Evolutionary conservation across 2,113 vertebrate genomes (phyloP).

Genomic region (Manacus vitellinus): DNA sequence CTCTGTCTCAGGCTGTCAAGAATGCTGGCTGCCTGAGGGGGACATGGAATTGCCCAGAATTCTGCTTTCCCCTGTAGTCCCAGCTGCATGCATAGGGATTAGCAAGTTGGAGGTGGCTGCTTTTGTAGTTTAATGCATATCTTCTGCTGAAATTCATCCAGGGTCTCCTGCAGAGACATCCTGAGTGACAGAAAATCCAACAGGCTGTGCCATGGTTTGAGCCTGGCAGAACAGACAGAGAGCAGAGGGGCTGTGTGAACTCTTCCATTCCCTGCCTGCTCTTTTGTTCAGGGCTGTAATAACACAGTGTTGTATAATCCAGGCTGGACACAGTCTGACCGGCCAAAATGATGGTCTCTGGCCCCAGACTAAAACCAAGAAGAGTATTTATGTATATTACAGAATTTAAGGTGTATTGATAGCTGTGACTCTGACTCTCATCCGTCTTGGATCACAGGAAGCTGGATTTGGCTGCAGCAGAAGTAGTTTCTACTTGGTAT

Average conservation of each 20-base stretch:
- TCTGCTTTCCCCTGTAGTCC: background rate
- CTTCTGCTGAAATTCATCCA: background rate
- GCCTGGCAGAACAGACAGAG: background rate
- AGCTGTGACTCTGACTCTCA: background rate
- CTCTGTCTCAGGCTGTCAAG: background rate
- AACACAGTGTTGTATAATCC: background rate
- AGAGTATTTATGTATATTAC: background rate
- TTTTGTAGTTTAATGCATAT: background rate
- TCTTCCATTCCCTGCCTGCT: background rate
- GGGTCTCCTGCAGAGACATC: background rate
- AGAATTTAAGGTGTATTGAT: accelerated
- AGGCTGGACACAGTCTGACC: too few species aligned
- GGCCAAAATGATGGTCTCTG: background rate
- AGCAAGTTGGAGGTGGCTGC: background rate
- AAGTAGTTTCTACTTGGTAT: background rate
- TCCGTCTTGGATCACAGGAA: background rate
- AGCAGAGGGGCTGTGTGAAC: background rate
- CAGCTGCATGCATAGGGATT: background rate
- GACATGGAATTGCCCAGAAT: background rate
- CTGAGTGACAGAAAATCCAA: background rate
- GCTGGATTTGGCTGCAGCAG: background rate
- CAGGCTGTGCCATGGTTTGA: accelerated
- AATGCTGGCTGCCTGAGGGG: accelerated
- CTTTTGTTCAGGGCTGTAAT: background rate
- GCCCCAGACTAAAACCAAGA: background rate